Conservation (phyloP, 2,797 vertebrate genomes). For the Paedocypris micromegethes region DNA sequence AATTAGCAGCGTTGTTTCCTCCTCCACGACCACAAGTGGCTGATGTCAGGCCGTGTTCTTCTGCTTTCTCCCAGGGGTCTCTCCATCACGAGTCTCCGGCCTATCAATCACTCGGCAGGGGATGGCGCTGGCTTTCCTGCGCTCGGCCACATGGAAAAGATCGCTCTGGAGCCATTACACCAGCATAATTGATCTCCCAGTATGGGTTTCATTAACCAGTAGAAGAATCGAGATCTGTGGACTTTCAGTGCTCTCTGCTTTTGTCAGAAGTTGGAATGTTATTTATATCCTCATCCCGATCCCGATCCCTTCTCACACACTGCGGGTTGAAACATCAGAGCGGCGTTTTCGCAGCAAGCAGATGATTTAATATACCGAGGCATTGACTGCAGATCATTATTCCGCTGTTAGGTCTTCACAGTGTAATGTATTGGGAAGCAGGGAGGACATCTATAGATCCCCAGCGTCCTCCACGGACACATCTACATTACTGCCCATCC, state of each 20-base stretch:
- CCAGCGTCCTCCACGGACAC: constrained; percentile 7
- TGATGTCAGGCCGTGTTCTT: constrained; percentile 56
- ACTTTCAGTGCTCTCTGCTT: constrained; percentile 16
- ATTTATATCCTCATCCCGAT: constrained; percentile 29
- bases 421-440: constrained; percentile 11
- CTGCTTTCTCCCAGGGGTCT: constrained; percentile 50
- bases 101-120: constrained; percentile 47
- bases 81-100: constrained; percentile 49
- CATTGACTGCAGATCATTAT: constrained; percentile 33
- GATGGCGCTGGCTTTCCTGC: constrained; percentile 31
- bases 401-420: neutral
- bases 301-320: constrained; percentile 3
- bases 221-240: constrained; percentile 12
- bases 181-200: constrained; percentile 26
- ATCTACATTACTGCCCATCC: constrained; percentile 31
- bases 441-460: constrained; percentile 9
- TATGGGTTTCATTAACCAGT: constrained; percentile 10
- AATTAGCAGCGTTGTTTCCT: constrained; percentile 56
- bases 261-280: constrained; percentile 16
- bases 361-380: constrained; percentile 48
- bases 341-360: constrained; percentile 34
- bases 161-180: constrained; percentile 19
- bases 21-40: constrained; percentile 52
- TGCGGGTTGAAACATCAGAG: constrained; percentile 12
- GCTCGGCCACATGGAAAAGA: constrained; percentile 38